Base-by-base conservation (phyloP, 2,888 invertebrate genomes). In the Prosopocoilus inquinatus region DNA sequence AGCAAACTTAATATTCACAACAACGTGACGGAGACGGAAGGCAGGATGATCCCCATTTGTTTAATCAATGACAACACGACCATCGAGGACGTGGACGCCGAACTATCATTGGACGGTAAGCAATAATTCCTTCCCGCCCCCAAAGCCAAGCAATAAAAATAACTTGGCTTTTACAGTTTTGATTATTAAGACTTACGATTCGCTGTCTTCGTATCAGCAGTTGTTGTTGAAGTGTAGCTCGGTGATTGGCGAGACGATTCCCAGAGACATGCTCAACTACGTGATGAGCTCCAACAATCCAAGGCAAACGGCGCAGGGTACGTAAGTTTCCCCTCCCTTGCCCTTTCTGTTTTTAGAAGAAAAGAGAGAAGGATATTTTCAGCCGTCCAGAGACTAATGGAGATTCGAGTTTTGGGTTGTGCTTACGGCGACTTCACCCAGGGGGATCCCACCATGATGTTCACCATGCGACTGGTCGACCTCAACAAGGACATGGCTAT, bases 101-200 rank as follows among this genome's bases (percentile, higher is more conserved):
- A 83, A 66, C 72, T 82, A 53, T 78, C 81, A 9, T 80, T 83
- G 77, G 84, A 85, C 59, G 80, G 82, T 82, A 73, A 71, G 50
- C 41, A 44, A 20, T 13, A 12, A 46, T 32, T 32, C 16, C 9
- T 15, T 47, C 20, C 11, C 15, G 45, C 13, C 11, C 16, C 20
- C 20, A 53, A 32, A 43, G 11, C 33, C 12, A 8, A n/a, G n/a
- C n/a, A n/a, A n/a, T n/a, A n/a, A n/a, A n/a, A n/a, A n/a, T n/a
- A n/a, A n/a, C n/a, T n/a, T 32, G 13, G 12, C 28, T 36, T 60
- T 72, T 76, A n/a, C 64, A 84, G 86, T 82, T 15, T 78, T 83
- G 55, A 82, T 86, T 52, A 67, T 87, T 63, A 85, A 84, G 71
- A 80, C 83, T 0, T 86, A 84, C 64, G 87, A 88, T 69, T 83